Conservation (phyloP, 2,113 vertebrate species). For the Silurus meridionalis region DNA sequence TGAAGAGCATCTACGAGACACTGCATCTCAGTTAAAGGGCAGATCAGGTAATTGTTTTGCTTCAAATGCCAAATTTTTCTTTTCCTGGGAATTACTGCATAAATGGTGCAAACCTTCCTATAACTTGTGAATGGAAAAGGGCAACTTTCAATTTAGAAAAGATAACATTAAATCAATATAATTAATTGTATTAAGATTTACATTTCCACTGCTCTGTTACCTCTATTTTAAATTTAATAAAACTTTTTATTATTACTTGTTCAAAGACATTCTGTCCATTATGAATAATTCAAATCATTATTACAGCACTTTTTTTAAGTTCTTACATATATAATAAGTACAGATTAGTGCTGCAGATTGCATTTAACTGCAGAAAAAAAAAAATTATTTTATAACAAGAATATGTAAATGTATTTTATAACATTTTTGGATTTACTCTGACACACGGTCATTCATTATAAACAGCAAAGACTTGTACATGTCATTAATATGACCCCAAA, state of each 20-base stretch:
- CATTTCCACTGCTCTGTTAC: background rate
- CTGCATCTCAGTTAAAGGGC: conserved; percentile 34
- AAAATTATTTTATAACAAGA: background rate
- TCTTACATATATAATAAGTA: background rate
- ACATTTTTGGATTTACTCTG: background rate
- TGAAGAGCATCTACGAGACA: conserved; percentile 41
- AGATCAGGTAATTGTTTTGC: conserved; percentile 29
- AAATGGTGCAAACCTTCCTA: conserved; percentile 13
- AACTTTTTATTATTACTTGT: background rate
- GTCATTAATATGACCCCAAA: background rate
- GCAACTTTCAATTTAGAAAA: conserved; percentile 12
- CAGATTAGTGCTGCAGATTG: background rate
- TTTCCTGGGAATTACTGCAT: background rate
- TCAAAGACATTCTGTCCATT: background rate
- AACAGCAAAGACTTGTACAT: background rate
- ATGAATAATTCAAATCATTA: background rate
- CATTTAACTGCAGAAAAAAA: background rate
- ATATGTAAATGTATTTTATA: no score
- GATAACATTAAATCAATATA: conserved; percentile 22
- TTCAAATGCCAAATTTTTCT: conserved; percentile 32
- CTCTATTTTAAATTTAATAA: background rate
- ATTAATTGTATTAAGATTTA: background rate
- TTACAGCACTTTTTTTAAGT: background rate
- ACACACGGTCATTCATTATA: background rate
- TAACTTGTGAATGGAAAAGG: background rate